Evolutionary conservation across 2,888 invertebrate genomes (phyloP), one percentile per base, ranked within the genome.

Genomic region (Chrysotoxum bicinctum): DNA sequence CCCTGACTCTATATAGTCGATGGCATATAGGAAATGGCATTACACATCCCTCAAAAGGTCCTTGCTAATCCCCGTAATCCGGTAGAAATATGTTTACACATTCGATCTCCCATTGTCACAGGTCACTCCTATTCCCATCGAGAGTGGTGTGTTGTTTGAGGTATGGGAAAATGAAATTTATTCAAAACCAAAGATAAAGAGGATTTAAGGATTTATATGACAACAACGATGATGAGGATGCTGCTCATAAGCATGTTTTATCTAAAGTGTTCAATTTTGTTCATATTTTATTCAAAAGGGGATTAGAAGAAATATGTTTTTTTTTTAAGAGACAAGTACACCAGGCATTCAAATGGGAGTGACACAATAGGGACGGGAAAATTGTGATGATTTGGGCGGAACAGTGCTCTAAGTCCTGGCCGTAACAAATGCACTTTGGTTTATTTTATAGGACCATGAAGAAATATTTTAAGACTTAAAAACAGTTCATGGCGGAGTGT

Each of bases 81-180:
- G 68, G 45, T 72, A 62, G 80, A 76, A 85, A 80, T 76, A 56
- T 82, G 81, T 86, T 86, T 86, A 82, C 77, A 86, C 77, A 52
- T 40, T 70, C 58, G 81, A 81, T 73, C 48, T 68, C 52, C 85
- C 76, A 77, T 69, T 81, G 85, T 77, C 64, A 77, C 16, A 73
- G 76, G 85, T 77, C 76, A 86, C 85, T 73, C 85, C 85, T 77
- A 69, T n/a, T n/a, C 81, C 43, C 52, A 16, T 45, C 10, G 1
- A 43, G 40, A 16, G 10, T 30, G 12, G 2, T 69, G 10, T 35
- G 32, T 40, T 35, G 45, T 69, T 68, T 66, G 10, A 16, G 26
- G 75, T 37, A 68, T 86, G 81, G 81, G 81, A 86, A 86, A 81
- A 86, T 86, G 26, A 26, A 77, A 86, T 86, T 86, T 86, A 79